These are phyloP conservation scores for Hippocampus guttulatus DNA, from an alignment of 2,113 vertebrate species.

Conservation along the genomic window DNA sequence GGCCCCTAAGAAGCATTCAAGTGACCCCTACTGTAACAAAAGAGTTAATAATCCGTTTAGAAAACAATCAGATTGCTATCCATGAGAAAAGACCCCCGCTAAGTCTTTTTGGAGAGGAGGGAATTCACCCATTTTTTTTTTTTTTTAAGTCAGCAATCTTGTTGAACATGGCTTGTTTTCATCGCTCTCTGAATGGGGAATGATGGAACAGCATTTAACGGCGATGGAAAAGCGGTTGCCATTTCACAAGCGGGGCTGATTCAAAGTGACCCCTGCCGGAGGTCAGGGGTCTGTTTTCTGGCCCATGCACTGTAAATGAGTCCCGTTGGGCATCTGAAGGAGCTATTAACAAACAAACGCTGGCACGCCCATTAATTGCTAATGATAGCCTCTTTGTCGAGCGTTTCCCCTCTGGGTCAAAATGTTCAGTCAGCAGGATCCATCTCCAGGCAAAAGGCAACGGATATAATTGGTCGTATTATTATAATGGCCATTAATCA, in stretches of 20 bases:
- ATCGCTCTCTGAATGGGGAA: slow-evolving; percentile 58
- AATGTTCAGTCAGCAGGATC: slow-evolving; percentile 45
- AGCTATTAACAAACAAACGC: slow-evolving; percentile 72
- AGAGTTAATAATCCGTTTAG: slow-evolving; percentile 81
- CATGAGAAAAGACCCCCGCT: slow-evolving; percentile 68
- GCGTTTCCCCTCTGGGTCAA: slow-evolving; percentile 59
- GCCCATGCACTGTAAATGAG: slow-evolving; percentile 65
- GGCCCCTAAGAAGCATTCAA: slow-evolving; percentile 75
- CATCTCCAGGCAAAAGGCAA: slow-evolving; percentile 30
- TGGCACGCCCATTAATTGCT: slow-evolving; percentile 71
- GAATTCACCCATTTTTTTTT: slow-evolving; percentile 62
- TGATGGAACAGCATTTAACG: slow-evolving; percentile 69
- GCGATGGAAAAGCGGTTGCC: slow-evolving; percentile 11
- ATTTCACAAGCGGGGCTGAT: slow-evolving; percentile 25
- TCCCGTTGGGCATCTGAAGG: slow-evolving; percentile 64
- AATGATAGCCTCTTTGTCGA: slow-evolving; percentile 64
- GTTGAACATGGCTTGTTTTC: slow-evolving; percentile 72
- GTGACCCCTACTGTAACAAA: slow-evolving; percentile 78
- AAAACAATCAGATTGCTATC: slow-evolving; percentile 73
- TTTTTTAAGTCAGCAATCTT: slow-evolving; percentile 68
- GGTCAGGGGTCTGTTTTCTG: slow-evolving; percentile 65
- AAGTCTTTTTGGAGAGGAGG: slow-evolving; percentile 74
- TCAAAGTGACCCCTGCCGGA: slow-evolving; percentile 49
- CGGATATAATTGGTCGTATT: slow-evolving; percentile 15
- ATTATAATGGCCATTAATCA: slow-evolving; percentile 27